Evolutionary conservation across 2,888 invertebrate species (phyloP), one percentile per base, ranked within the genome.

Genomic region (Salticus scenicus): DNA sequence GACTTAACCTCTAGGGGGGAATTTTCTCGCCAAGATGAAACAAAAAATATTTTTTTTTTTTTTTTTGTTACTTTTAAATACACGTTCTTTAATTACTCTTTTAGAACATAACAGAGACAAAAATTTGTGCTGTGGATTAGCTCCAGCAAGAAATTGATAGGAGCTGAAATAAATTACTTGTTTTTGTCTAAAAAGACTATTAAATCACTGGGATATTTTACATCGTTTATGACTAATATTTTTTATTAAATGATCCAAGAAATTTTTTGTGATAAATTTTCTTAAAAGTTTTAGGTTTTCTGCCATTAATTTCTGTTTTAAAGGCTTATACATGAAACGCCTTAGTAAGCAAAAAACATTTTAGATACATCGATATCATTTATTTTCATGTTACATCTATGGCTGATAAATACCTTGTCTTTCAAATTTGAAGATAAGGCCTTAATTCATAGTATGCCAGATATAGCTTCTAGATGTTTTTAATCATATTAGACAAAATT

Each of bases 1-100:
- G 83, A 83, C 83, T 72, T 77, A 77, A 72, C 77, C 83, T 83
- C 77, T 37, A 57, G 83, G 83, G 83, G 57, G 28, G 76, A 83
- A 83, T 83, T 73, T 83, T 72, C 66, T 37, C 37, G 57, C 27
- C 20, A 42, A 81, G 31, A 42, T 64, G 57, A 28, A 24, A 24
- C 14, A 24, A 57, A 57, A 47, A 57, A 57, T 24, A 24, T 57
- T 17, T 57, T 57, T 57, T 27, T 67, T 80, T 30, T 57, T 51
- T 33, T 33, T 20, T n/a, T n/a, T n/a, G n/a, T 24, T 37, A 28
- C 20, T 73, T 75, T 83, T 77, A 83, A 78, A 72, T 83, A 77
- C 72, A 28, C 24, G 28, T 77, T 64, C 73, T 77, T 83, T 83
- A 83, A 83, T 83, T 66, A 76, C 73, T 64, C 67, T 83, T 83